Conservation (phyloP, 2,113 vertebrate genomes). For the Phylloscopus whistleri region DNA sequence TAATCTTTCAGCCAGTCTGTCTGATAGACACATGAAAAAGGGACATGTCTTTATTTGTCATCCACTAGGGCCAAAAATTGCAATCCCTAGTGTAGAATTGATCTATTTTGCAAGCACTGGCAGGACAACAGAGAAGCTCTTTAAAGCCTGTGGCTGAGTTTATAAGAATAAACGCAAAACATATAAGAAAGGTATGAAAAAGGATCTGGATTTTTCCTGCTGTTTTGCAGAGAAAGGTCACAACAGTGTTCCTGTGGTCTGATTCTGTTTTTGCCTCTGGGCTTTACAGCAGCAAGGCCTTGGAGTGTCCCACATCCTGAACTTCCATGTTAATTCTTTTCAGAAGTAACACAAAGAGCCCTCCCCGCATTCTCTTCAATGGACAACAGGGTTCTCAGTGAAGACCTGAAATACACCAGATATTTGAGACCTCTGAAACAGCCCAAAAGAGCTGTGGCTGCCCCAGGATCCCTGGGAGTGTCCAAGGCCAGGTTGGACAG, state of each 20-base stretch:
- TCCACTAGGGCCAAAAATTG: neutral
- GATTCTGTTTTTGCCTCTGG: neutral
- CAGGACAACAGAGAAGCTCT: neutral
- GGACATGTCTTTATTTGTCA: neutral
- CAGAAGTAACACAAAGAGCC: neutral
- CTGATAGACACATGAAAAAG: neutral
- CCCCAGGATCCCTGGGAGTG: neutral
- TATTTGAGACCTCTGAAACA: neutral
- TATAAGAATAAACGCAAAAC: slow-evolving; percentile 7
- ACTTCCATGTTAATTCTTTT: neutral
- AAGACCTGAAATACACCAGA: neutral
- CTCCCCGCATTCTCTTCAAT: neutral
- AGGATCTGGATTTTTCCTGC: neutral
- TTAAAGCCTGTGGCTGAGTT: neutral
- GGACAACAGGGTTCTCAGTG: neutral
- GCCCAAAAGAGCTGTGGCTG: neutral
- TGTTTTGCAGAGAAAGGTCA: neutral
- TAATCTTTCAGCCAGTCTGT: neutral
- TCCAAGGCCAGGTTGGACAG: fast-evolving
- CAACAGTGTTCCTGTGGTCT: neutral
- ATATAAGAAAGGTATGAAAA: neutral
- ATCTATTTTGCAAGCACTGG: slow-evolving; percentile 9
- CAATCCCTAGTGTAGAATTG: neutral
- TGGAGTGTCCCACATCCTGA: neutral
- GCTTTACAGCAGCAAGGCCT: neutral